Conservation (phyloP, 1,140 invertebrate genomes). For the Dreissena polymorpha region DNA sequence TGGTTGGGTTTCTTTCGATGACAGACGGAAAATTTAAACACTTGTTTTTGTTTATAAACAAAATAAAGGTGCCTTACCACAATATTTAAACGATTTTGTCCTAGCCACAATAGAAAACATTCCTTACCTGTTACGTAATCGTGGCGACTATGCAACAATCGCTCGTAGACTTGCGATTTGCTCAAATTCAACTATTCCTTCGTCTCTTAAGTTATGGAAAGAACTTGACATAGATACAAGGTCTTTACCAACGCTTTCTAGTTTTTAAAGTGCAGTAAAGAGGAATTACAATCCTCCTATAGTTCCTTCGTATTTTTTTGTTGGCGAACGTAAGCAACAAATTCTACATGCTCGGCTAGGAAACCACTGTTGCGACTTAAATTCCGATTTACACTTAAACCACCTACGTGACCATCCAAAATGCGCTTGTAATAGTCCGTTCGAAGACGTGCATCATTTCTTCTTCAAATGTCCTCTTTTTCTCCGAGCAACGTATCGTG, state of each 20-base stretch:
- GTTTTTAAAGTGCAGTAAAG: constrained; percentile 22
- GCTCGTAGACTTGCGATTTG: constrained; percentile 3
- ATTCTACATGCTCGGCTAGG: constrained; percentile 18
- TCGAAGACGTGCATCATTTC: constrained; percentile 14
- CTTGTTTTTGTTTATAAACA: constrained; percentile 10
- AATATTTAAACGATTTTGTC: constrained; percentile 1
- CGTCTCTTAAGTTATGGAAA: constrained; percentile 14
- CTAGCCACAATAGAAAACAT: neutral
- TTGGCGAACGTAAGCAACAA: constrained; percentile 2
- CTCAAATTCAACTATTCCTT: constrained; percentile 19
- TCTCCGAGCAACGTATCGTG: no score
- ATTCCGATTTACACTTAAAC: constrained; percentile 11
- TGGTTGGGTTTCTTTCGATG: constrained; percentile 5
- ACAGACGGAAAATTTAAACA: constrained; percentile 31
- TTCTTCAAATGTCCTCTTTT: neutral
- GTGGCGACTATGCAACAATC: constrained; percentile 1
- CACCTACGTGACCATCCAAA: constrained; percentile 1
- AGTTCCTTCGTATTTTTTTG: constrained; percentile 6
- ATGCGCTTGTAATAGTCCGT: neutral
- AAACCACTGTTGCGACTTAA: constrained; percentile 26
- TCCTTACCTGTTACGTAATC: constrained; percentile 6
- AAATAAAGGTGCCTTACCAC: neutral
- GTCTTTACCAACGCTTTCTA: neutral
- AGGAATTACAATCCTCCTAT: neutral
- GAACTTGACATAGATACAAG: constrained; percentile 13